Evolutionary conservation across 2,797 vertebrate species (phyloP).

Genomic region (Mormyrus hasselquistii): DNA sequence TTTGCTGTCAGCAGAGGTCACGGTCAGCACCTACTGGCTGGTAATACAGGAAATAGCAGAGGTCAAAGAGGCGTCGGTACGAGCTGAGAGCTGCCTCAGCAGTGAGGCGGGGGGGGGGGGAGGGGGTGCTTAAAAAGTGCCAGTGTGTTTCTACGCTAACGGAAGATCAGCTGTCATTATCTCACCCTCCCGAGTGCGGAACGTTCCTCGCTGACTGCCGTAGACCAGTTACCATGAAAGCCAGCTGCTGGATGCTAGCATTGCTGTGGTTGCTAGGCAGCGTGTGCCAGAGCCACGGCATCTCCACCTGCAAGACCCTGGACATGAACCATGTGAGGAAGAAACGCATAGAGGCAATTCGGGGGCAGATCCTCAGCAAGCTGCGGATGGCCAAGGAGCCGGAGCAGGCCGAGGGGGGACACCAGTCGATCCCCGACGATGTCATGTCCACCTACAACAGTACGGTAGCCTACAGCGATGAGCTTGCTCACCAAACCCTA

Average conservation of each 20-base stretch:
- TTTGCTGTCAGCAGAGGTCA: background rate
- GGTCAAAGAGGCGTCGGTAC: background rate
- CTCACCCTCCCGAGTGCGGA: background rate
- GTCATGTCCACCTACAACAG: constrained; percentile 67
- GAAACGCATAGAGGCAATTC: constrained; percentile 72
- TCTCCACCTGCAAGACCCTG: constrained; percentile 68
- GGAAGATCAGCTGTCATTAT: background rate
- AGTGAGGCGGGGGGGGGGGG: too few relatives aligned
- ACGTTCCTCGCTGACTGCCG: background rate
- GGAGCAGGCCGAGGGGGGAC: constrained; percentile 24
- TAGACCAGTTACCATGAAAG: constrained; percentile 30
- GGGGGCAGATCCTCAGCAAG: constrained; percentile 73
- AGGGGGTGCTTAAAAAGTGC: background rate
- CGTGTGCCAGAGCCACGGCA: constrained; percentile 34
- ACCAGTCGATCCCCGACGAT: constrained; percentile 46
- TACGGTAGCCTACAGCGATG: constrained; percentile 56
- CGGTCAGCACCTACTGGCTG: background rate
- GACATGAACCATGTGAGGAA: constrained; percentile 65
- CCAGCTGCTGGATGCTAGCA: constrained; percentile 34
- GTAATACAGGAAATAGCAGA: background rate
- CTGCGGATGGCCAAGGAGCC: constrained; percentile 61
- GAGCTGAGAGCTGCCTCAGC: background rate
- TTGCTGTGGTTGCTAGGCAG: constrained; percentile 45
- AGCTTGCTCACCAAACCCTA: constrained; percentile 32
- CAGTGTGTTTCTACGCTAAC: background rate